These are phyloP conservation scores for Drosophila aldrichi DNA, from an alignment of 2,888 invertebrate genomes.

Conservation along the genomic window DNA sequence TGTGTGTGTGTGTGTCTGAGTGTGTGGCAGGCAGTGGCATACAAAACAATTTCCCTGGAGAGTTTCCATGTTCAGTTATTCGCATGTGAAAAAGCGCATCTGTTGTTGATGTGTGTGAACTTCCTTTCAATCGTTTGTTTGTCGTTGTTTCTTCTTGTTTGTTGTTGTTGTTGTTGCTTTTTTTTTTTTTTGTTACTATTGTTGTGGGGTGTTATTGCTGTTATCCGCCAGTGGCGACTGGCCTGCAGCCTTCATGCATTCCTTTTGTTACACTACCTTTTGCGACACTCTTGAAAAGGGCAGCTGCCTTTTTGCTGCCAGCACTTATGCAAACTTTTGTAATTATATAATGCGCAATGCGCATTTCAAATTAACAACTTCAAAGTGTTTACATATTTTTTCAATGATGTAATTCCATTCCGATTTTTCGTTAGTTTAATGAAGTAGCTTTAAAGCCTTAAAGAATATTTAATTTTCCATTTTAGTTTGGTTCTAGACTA, in stretches of 20 bases:
- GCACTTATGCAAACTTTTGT: slow-evolving; percentile 6
- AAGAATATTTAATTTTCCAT: not conserved
- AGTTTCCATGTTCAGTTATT: slow-evolving; percentile 78
- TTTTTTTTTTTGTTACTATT: slow-evolving; percentile 26
- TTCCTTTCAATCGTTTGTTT: slow-evolving; percentile 79
- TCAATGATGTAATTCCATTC: not conserved
- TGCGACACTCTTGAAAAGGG: slow-evolving; percentile 7
- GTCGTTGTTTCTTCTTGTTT: slow-evolving; percentile 61
- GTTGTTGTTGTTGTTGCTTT: slow-evolving; percentile 49
- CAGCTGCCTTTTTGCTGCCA: not conserved
- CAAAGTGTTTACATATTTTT: not conserved
- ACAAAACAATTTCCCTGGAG: slow-evolving; percentile 80
- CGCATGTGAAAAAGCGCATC: slow-evolving; percentile 81
- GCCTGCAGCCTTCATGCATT: slow-evolving; percentile 53
- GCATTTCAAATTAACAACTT: not conserved
- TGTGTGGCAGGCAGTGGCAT: slow-evolving; percentile 41
- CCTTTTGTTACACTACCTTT: slow-evolving; percentile 20
- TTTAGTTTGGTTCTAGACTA: not conserved
- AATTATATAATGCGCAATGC: slow-evolving; percentile 5
- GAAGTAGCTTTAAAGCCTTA: not conserved
- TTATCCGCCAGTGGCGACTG: slow-evolving; percentile 61
- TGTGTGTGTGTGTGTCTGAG: slow-evolving; percentile 17
- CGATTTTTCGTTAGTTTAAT: no score
- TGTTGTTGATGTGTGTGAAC: slow-evolving; percentile 81
- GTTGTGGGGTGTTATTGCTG: slow-evolving; percentile 35